Evolutionary conservation across 2,797 vertebrate species (phyloP).

Genomic region (Enteromius trimaculatus): DNA sequence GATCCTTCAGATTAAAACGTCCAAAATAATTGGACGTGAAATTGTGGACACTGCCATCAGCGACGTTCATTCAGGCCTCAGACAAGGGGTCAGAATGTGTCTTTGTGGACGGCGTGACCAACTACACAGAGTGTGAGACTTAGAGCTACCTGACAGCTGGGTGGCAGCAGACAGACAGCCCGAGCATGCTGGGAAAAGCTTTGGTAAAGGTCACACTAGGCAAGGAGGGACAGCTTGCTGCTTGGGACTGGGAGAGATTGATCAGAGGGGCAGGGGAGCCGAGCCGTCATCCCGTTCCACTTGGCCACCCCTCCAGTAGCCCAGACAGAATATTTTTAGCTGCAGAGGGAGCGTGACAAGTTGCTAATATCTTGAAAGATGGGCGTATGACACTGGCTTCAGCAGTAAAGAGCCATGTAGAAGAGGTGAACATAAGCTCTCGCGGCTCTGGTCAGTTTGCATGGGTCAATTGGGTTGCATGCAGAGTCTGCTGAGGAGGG

Average conservation of each 20-base stretch:
- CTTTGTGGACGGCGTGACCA: conserved; percentile 35
- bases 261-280: conserved; percentile 59
- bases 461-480: conserved; percentile 47
- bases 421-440: conserved; percentile 61
- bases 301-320: conserved; percentile 68
- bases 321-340: conserved; percentile 70
- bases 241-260: conserved; percentile 56
- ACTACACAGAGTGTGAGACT: conserved; percentile 46
- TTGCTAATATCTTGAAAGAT: conserved; percentile 73
- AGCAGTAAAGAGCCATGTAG: conserved; percentile 64
- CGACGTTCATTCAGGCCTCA: background rate
- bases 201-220: conserved; percentile 66
- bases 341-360: conserved; percentile 65
- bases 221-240: conserved; percentile 64
- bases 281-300: conserved; percentile 75
- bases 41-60: conserved; percentile 4
- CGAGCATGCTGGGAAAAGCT: conserved; percentile 57
- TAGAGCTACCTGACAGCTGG: conserved; percentile 59
- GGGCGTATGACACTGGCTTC: conserved; percentile 68
- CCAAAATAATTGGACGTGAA: conserved; percentile 16
- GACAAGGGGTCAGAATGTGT: conserved; percentile 50
- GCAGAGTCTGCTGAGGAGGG: conserved; percentile 42
- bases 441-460: conserved; percentile 51
- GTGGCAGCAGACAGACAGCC: conserved; percentile 61
- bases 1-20: background rate